Conservation (phyloP, 2,888 invertebrate species). For the Antheraea assamensis region DNA sequence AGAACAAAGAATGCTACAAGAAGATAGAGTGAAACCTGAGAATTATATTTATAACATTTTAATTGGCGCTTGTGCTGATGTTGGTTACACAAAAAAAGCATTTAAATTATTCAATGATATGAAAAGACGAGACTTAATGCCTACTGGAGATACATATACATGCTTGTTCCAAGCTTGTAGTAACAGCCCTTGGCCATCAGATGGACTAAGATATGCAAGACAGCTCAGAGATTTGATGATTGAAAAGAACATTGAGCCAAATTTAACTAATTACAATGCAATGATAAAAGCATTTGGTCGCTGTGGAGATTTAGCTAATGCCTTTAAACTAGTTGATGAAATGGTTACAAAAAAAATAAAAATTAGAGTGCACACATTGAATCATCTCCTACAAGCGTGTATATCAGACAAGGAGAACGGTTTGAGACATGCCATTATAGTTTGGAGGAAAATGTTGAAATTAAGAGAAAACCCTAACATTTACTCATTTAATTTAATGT, state of each 20-base stretch:
- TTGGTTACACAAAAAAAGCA: conserved; percentile 93
- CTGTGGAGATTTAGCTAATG: conserved; percentile 88
- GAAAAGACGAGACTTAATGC: conserved; percentile 87
- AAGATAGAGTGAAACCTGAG: conserved; percentile 90
- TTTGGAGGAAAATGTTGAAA: conserved; percentile 92
- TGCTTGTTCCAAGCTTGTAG: conserved; percentile 95
- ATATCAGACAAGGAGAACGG: conserved; percentile 90
- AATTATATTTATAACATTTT: conserved; percentile 91
- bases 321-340: conserved; percentile 93
- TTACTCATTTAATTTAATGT: conserved; percentile 90
- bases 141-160: conserved; percentile 89
- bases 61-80: conserved; percentile 91
- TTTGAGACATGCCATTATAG: conserved; percentile 89
- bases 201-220: conserved; percentile 86
- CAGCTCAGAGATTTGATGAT: conserved; percentile 86
- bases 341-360: conserved; percentile 85
- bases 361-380: conserved; percentile 86
- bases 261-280: conserved; percentile 90
- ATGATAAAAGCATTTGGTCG: conserved; percentile 96
- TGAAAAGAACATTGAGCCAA: conserved; percentile 86
- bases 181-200: conserved; percentile 86
- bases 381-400: conserved; percentile 92
- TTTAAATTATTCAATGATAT: conserved; percentile 92
- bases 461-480: conserved; percentile 85
- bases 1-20: conserved; percentile 88